Conservation (phyloP, 2,113 vertebrate species). For the Zapornia atra region DNA sequence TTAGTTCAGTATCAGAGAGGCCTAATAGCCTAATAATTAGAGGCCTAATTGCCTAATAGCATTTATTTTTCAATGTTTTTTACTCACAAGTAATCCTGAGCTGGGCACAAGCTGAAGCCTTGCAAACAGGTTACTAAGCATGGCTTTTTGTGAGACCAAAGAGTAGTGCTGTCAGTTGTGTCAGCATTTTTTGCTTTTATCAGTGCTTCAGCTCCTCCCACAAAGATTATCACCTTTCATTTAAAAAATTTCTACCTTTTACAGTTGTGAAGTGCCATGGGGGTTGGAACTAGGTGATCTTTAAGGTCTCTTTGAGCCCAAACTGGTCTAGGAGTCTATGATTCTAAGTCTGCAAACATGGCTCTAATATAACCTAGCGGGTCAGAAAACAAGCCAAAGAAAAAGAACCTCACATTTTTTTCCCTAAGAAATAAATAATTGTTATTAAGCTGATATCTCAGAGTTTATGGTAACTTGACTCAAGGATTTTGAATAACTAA, state of each 20-base stretch:
- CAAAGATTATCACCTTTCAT: background rate
- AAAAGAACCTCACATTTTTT: background rate
- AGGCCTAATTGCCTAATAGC: background rate
- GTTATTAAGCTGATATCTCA: background rate
- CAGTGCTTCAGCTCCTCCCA: background rate
- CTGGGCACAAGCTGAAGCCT: background rate
- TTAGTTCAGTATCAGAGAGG: background rate
- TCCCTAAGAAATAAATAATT: background rate
- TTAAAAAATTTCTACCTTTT: background rate
- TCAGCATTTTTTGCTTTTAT: background rate
- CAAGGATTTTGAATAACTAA: background rate
- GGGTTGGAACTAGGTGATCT: background rate
- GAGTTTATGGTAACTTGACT: background rate
- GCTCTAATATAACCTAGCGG: background rate
- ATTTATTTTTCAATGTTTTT: background rate
- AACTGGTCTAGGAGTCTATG: too few relatives aligned
- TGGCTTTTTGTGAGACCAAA: background rate
- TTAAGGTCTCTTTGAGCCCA: too few relatives aligned
- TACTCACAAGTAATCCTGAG: background rate
- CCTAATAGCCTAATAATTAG: too few relatives aligned
- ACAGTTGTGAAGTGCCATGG: background rate
- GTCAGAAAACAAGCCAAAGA: background rate
- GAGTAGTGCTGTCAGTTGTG: background rate
- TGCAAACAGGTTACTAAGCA: background rate
- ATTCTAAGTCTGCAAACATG: background rate